phyloP scores from a whole-genome alignment of 92 coral and sea anemone species.

The Phymanthus crucifer region DNA sequence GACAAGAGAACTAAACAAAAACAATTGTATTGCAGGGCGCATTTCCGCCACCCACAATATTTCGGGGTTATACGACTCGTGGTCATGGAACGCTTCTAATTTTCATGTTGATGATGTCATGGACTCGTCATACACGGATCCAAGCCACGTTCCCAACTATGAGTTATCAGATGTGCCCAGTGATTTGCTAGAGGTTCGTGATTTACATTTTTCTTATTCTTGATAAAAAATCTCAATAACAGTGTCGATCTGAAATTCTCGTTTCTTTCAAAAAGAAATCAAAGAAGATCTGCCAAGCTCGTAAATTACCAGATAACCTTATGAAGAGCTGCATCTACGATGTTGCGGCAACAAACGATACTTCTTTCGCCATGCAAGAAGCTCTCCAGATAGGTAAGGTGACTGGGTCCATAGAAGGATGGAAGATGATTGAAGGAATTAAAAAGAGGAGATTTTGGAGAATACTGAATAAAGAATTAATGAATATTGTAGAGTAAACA shows the following conservation, averaged over 20 bases:
- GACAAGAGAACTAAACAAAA: background rate
- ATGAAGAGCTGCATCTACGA: slow-evolving; percentile 70
- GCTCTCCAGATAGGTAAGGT: slow-evolving; percentile 52
- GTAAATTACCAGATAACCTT: slow-evolving; percentile 46
- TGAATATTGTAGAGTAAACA: background rate
- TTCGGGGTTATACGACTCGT: slow-evolving; percentile 53
- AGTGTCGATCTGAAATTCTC: background rate
- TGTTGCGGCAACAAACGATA: slow-evolving; percentile 68
- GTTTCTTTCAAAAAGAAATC: slow-evolving; percentile 49
- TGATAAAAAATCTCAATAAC: background rate
- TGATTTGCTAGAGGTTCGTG: background rate
- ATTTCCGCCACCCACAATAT: slow-evolving; percentile 31
- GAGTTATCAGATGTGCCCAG: slow-evolving; percentile 28
- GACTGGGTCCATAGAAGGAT: too few species aligned
- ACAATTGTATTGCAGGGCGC: slow-evolving; percentile 42
- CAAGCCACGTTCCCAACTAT: slow-evolving; percentile 43
- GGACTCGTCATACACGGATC: slow-evolving; percentile 63
- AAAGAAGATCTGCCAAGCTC: slow-evolving; percentile 35
- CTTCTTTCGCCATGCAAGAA: slow-evolving; percentile 60
- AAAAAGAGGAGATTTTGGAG: too few species aligned
- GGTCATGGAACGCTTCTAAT: slow-evolving; percentile 73
- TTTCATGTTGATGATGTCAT: slow-evolving; percentile 65
- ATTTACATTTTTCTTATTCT: background rate
- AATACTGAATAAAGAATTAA: background rate
- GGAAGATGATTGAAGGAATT: too few species aligned